phyloP scores from a whole-genome alignment of 92 coral and sea anemone genomes.

The Virgularia gustaviana region DNA sequence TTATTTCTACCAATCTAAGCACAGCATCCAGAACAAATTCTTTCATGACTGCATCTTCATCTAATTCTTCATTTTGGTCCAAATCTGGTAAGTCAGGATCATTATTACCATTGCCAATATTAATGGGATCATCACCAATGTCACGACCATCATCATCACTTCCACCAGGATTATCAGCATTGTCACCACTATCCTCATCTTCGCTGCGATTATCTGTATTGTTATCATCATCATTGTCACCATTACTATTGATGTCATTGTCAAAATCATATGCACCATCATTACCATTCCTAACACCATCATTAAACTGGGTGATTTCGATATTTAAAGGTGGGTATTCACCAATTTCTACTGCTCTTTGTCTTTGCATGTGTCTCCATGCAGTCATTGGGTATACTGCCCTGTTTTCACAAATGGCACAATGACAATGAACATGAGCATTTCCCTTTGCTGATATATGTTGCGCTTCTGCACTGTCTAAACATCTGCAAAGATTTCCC shows the following conservation, averaged over 20 bases:
- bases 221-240: neutral
- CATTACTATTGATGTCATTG: slow-evolving; percentile 8
- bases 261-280: slow-evolving; percentile 6
- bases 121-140: slow-evolving; percentile 1
- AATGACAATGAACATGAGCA: no score
- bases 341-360: no score
- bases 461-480: no score
- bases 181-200: slow-evolving; percentile 9
- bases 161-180: neutral
- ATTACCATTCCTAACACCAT: no score
- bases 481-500: slow-evolving; percentile 2
- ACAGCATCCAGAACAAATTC: slow-evolving; percentile 51
- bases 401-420: slow-evolving; percentile 40
- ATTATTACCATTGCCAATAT: slow-evolving; percentile 4
- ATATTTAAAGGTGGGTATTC: no score
- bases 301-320: no score
- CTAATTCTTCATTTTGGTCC: no score
- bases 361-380: slow-evolving; percentile 39
- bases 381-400: slow-evolving; percentile 47
- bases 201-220: neutral
- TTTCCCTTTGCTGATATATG: no score
- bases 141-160: slow-evolving; percentile 15
- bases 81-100: slow-evolving; percentile 15
- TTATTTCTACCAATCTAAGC: slow-evolving; percentile 52
- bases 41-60: neutral